These are phyloP conservation scores for Eulithis testata DNA, from an alignment of 2,888 invertebrate genomes.

Conservation along the genomic window DNA sequence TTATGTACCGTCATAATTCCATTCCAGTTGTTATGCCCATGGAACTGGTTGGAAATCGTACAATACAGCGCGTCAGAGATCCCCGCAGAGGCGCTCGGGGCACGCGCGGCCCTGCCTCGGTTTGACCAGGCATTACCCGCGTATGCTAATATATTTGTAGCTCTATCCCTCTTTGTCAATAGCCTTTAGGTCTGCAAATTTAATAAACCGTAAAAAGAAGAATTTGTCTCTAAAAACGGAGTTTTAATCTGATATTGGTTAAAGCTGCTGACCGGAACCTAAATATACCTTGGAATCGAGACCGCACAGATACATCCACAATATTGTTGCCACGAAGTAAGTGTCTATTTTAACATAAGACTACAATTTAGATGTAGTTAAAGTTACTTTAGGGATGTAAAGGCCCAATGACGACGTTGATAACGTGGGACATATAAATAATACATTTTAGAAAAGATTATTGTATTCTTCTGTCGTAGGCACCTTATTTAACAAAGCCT, in stretches of 20 bases:
- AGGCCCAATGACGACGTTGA: too few relatives aligned
- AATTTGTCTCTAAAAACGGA: neutral
- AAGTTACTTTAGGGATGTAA: too few relatives aligned
- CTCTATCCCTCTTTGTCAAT: constrained; percentile 57
- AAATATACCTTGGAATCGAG: too few relatives aligned
- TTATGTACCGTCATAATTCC: constrained; percentile 17
- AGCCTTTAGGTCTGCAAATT: constrained; percentile 37
- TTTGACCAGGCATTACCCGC: constrained; percentile 74
- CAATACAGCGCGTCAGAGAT: constrained; percentile 50
- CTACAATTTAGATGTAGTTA: too few relatives aligned
- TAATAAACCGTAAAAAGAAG: constrained; percentile 1
- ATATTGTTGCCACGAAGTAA: too few relatives aligned
- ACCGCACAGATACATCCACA: too few relatives aligned
- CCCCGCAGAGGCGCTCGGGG: constrained; percentile 62
- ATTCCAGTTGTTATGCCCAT: constrained; percentile 30
- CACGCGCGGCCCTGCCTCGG: constrained; percentile 72
- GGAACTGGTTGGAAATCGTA: constrained; percentile 19
- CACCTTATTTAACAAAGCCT: constrained; percentile 11
- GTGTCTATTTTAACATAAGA: too few relatives aligned
- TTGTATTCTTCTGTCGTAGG: neutral
- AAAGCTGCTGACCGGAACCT: too few relatives aligned
- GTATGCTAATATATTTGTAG: constrained; percentile 78
- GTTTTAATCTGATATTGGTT: too few relatives aligned
- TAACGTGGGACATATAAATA: neutral
- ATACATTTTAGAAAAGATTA: neutral